phyloP scores from a whole-genome alignment of 2,797 vertebrate species.

The Sphenodon punctatus region DNA sequence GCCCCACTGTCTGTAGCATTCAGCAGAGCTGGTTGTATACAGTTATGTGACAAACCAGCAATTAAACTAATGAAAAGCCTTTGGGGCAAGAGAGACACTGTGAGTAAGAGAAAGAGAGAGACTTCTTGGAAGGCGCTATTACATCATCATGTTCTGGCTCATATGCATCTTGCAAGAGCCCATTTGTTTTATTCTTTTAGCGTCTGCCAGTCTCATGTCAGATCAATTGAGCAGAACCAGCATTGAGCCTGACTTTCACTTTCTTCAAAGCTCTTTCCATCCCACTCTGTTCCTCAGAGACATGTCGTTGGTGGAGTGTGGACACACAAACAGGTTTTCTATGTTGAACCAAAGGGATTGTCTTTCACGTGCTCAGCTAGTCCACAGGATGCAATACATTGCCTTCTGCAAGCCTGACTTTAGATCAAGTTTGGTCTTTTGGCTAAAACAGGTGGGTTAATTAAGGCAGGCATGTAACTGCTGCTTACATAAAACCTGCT shows the following conservation, averaged over 20 bases:
- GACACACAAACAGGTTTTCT: neutral
- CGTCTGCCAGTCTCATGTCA: neutral
- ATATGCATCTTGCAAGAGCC: neutral
- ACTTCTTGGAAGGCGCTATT: neutral
- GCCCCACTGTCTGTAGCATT: no score
- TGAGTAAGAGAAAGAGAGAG: neutral
- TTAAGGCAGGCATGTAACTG: neutral
- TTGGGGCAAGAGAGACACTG: neutral
- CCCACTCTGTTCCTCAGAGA: neutral
- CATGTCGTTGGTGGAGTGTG: neutral
- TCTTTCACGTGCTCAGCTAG: neutral
- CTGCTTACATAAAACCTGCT: neutral
- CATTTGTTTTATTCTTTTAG: constrained; percentile 3
- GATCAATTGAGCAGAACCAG: neutral
- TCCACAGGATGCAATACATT: accelerated
- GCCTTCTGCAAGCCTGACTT: neutral
- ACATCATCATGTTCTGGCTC: neutral
- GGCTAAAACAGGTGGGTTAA: neutral
- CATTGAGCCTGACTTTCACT: neutral
- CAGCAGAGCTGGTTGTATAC: neutral
- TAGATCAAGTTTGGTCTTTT: neutral
- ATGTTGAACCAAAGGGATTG: neutral
- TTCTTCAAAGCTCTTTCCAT: neutral
- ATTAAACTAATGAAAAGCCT: constrained; percentile 7
- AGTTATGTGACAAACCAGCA: neutral